Conservation (phyloP, 2,888 invertebrate species). For the Xylocampa areola region DNA sequence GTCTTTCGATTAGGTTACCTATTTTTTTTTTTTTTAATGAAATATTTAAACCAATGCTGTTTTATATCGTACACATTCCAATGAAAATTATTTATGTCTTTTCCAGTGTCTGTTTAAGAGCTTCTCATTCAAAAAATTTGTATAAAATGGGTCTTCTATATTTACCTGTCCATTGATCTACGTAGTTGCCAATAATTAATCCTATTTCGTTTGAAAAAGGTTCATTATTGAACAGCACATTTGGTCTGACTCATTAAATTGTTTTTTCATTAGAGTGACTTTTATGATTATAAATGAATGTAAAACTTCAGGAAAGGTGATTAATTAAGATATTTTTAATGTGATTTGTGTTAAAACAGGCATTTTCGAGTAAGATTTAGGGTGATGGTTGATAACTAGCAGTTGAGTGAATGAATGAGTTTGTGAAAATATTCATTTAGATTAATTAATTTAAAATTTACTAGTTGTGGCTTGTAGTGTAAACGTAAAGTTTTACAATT, state of each 20-base stretch:
- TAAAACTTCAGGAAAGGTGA: constrained; percentile 37
- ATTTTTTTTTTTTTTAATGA: too few species aligned
- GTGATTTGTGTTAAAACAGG: constrained; percentile 40
- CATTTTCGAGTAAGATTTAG: constrained; percentile 29
- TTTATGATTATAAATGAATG: constrained; percentile 53
- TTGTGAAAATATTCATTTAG: too few species aligned
- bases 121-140: too few species aligned
- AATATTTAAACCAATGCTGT: too few species aligned
- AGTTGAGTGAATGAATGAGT: constrained; percentile 8
- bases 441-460: too few species aligned
- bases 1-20: too few species aligned
- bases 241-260: constrained; percentile 33
- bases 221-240: constrained; percentile 10
- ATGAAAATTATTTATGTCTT: too few species aligned
- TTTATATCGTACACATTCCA: too few species aligned
- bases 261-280: constrained; percentile 48
- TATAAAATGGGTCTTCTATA: constrained; percentile 4
- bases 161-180: not conserved
- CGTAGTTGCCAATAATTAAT: not conserved
- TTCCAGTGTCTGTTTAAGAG: too few species aligned
- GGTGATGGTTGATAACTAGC: constrained; percentile 15
- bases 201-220: not conserved
- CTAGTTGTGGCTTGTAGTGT: too few species aligned
- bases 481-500: too few species aligned
- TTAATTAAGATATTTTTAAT: constrained; percentile 40